These are phyloP conservation scores for Phyllopteryx taeniolatus DNA, from an alignment of 2,113 vertebrate species.

Conservation along the genomic window DNA sequence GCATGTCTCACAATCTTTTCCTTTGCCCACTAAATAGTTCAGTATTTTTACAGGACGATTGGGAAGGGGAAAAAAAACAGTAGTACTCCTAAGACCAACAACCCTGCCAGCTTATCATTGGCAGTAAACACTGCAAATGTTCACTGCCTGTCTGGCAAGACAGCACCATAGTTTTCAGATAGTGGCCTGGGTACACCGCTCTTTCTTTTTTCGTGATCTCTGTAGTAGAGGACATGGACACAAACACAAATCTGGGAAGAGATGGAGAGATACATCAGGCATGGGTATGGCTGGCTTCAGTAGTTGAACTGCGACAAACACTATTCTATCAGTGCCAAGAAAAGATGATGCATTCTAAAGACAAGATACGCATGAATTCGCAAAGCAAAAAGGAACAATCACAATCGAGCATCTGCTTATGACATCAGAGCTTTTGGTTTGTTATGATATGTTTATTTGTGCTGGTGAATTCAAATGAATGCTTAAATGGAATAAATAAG, in stretches of 20 bases:
- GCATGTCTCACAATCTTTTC: not conserved
- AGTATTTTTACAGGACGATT: not conserved
- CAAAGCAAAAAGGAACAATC: conserved; percentile 58
- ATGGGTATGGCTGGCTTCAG: conserved; percentile 33
- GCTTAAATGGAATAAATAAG: conserved; percentile 69
- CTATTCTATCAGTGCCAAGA: conserved; percentile 48
- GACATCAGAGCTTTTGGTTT: conserved; percentile 61
- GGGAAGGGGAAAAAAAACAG: too few relatives aligned
- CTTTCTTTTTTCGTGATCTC: conserved; percentile 41
- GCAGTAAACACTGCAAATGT: too few relatives aligned
- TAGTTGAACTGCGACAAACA: conserved; percentile 33
- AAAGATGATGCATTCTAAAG: conserved; percentile 72
- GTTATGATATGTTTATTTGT: conserved; percentile 72
- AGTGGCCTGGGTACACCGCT: conserved; percentile 12
- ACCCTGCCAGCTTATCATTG: too few relatives aligned
- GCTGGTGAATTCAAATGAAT: conserved; percentile 71
- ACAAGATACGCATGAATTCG: conserved; percentile 67
- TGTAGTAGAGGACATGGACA: conserved; percentile 48
- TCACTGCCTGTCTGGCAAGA: too few relatives aligned
- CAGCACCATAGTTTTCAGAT: not conserved
- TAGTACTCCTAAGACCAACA: too few relatives aligned
- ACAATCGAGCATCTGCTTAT: conserved; percentile 70
- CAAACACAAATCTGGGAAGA: conserved; percentile 39
- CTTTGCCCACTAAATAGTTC: not conserved
- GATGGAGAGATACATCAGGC: conserved; percentile 50